Percentiles rank a stretch among this genome's conserved stretches.
These are phyloP conservation scores for Halictus ligatus DNA, from an alignment of 2,888 invertebrate species.

Conservation along the genomic window DNA sequence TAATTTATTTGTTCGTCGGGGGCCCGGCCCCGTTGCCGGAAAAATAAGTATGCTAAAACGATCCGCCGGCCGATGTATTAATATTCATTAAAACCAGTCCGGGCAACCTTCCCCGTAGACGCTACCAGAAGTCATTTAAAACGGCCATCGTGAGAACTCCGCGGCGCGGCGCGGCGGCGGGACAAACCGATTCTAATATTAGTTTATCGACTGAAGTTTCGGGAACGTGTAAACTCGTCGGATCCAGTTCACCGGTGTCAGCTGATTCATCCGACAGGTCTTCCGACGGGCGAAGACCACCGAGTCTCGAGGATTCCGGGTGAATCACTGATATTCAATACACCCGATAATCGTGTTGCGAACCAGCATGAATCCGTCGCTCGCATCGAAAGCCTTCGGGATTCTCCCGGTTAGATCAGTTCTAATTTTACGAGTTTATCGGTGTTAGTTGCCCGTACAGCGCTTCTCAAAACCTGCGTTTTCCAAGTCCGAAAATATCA, in stretches of 20 bases:
- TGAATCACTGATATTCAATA: slow-evolving; percentile 71
- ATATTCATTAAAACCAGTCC: slow-evolving; percentile 46
- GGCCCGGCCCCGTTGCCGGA: neutral
- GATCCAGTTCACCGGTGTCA: slow-evolving; percentile 21
- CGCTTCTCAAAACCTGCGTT: neutral
- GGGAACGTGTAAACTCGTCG: slow-evolving; percentile 53
- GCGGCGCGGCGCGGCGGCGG: neutral
- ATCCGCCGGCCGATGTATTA: slow-evolving; percentile 21
- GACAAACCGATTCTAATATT: slow-evolving; percentile 54
- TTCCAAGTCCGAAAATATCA: neutral
- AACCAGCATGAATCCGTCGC: slow-evolving; percentile 48
- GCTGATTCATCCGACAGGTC: slow-evolving; percentile 64
- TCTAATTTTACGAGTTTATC: slow-evolving; percentile 76
- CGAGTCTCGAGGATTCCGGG: slow-evolving; percentile 61
- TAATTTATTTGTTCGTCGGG: neutral
- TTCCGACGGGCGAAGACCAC: slow-evolving; percentile 61
- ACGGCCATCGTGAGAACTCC: slow-evolving; percentile 25
- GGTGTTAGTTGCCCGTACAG: slow-evolving; percentile 38
- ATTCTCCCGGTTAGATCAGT: slow-evolving; percentile 73
- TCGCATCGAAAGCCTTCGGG: slow-evolving; percentile 54
- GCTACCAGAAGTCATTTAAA: slow-evolving; percentile 23
- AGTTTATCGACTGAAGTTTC: slow-evolving; percentile 53
- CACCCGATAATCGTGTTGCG: slow-evolving; percentile 63
- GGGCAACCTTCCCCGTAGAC: slow-evolving; percentile 14
- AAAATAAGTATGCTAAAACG: slow-evolving; percentile 20